Conservation (phyloP, 2,888 invertebrate genomes). For the Nomada goodeniana region DNA sequence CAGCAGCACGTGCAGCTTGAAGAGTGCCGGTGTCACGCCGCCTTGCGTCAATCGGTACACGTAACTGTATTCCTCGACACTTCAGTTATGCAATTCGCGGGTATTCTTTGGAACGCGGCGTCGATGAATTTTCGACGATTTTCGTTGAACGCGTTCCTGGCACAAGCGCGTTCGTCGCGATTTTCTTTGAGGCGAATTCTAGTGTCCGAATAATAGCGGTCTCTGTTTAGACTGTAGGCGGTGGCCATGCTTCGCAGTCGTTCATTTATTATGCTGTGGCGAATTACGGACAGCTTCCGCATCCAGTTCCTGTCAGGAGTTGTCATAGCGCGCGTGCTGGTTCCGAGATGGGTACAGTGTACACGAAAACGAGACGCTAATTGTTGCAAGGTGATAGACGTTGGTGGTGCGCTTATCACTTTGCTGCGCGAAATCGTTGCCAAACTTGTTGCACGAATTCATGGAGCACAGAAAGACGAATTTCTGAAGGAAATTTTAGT, state of each 20-base stretch:
- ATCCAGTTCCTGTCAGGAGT: slow-evolving; percentile 37
- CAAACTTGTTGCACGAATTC: slow-evolving; percentile 43
- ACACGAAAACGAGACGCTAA: slow-evolving; percentile 8
- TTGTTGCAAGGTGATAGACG: neutral
- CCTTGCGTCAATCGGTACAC: slow-evolving; percentile 81
- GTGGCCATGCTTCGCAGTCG: slow-evolving; percentile 5
- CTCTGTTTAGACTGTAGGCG: neutral
- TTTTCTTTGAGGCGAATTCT: neutral
- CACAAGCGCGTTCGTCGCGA: too few relatives aligned
- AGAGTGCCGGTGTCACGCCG: slow-evolving; percentile 76
- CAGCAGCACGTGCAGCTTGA: slow-evolving; percentile 79
- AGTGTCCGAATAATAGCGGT: neutral
- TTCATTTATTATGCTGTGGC: slow-evolving; percentile 31
- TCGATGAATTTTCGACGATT: neutral
- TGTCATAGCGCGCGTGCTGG: slow-evolving; percentile 6
- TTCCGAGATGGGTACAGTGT: neutral
- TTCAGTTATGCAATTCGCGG: neutral
- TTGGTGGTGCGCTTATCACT: too few relatives aligned
- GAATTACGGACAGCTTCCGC: slow-evolving; percentile 49
- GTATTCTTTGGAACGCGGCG: neutral
- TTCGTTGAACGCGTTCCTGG: too few relatives aligned
- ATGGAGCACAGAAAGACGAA: neutral
- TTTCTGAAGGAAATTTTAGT: slow-evolving; percentile 2
- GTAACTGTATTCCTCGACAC: neutral
- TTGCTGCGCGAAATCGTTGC: slow-evolving; percentile 36